These are phyloP conservation scores for Drosophila sulfurigaster DNA, from an alignment of 1,140 invertebrate species.

Conservation along the genomic window DNA sequence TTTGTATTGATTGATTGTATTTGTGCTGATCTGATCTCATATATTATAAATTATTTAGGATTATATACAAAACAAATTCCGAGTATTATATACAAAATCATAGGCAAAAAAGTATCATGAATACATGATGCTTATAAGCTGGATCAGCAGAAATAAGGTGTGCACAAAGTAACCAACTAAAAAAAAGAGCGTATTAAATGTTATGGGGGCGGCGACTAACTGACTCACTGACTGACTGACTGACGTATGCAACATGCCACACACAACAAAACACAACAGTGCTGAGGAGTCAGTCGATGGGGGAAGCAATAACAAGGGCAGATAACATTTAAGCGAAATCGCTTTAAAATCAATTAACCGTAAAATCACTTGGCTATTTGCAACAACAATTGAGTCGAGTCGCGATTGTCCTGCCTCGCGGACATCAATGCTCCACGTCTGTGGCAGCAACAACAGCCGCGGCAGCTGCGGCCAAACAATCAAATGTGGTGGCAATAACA, in stretches of 20 bases:
- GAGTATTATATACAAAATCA: too few species aligned
- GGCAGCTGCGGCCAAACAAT: constrained; percentile 60
- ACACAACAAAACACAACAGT: not conserved
- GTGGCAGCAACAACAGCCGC: constrained; percentile 29
- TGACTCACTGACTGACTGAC: not conserved
- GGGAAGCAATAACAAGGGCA: constrained; percentile 50
- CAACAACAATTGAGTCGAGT: constrained; percentile 64
- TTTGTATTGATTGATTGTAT: too few species aligned
- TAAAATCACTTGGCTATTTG: constrained; percentile 83
- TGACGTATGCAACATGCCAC: constrained; percentile 16
- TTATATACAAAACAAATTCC: too few species aligned
- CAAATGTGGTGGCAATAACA: constrained; percentile 80
- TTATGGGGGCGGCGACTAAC: constrained; percentile 4
- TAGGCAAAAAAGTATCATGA: too few species aligned
- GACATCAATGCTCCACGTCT: constrained; percentile 11
- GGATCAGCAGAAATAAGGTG: not conserved
- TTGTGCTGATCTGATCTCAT: too few species aligned
- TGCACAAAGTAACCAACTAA: not conserved
- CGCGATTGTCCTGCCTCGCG: constrained; percentile 21
- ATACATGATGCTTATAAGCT: too few species aligned
- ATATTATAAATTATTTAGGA: too few species aligned
- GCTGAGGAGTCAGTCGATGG: not conserved
- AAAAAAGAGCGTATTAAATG: constrained; percentile 3
- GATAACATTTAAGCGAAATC: constrained; percentile 84
- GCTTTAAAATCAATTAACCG: constrained; percentile 85